phyloP scores from a whole-genome alignment of 2,113 vertebrate genomes.

The Phrynocephalus versicolor region DNA sequence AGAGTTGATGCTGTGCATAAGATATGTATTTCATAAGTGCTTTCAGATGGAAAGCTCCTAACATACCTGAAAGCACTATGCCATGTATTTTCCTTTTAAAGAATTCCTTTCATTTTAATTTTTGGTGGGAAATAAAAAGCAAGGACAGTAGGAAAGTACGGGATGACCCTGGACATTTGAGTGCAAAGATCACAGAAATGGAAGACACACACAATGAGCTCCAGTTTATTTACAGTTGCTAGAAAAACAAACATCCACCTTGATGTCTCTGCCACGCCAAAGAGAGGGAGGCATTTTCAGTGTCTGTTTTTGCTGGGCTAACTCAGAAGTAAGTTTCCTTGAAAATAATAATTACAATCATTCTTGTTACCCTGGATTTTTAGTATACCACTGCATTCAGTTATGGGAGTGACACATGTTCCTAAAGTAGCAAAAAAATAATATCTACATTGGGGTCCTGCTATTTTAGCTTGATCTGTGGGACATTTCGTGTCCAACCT shows the following conservation, averaged over 20 bases:
- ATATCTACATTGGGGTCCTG: not conserved
- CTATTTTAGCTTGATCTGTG: not conserved
- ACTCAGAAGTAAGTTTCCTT: not conserved
- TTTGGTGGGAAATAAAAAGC: too few relatives aligned
- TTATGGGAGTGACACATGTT: not conserved
- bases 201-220: not conserved
- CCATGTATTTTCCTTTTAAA: too few relatives aligned
- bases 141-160: too few relatives aligned
- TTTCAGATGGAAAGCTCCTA: not conserved
- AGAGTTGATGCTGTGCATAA: not conserved
- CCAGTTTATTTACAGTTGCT: not conserved
- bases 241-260: not conserved
- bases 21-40: not conserved
- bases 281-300: not conserved
- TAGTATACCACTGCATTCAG: not conserved
- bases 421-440: not conserved
- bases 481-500: not conserved
- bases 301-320: not conserved
- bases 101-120: too few relatives aligned
- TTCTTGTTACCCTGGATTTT: not conserved
- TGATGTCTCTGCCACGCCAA: not conserved
- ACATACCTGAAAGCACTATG: not conserved
- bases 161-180: too few relatives aligned
- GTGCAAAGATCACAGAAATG: too few relatives aligned
- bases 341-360: not conserved